A percentile compares a stretch with the other conserved stretches of the same genome.
phyloP scores from a whole-genome alignment of 2,113 vertebrate species.

The Callocephalon fimbriatum region DNA sequence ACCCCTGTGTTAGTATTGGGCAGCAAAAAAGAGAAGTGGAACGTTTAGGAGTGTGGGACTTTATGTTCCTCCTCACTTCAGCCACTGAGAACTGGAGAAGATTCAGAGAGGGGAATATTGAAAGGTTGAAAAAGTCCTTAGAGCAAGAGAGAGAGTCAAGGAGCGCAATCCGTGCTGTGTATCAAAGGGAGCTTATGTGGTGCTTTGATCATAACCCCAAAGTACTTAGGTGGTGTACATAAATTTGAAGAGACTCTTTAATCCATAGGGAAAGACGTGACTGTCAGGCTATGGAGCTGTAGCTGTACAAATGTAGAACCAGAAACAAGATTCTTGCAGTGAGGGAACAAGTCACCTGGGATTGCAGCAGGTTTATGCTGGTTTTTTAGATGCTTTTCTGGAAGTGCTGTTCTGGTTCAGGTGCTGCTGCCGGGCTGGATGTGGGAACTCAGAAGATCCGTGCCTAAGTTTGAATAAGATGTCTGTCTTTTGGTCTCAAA shows the following conservation, averaged over 20 bases:
- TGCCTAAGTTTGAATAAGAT: not conserved
- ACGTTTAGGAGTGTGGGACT: not conserved
- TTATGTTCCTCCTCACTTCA: not conserved
- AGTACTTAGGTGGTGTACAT: not conserved
- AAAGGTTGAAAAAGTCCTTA: not conserved
- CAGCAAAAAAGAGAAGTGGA: not conserved
- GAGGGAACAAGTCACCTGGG: not conserved
- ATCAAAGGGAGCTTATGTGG: not conserved
- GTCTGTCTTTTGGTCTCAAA: not conserved
- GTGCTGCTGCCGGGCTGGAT: not conserved
- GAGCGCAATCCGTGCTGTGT: fast-evolving
- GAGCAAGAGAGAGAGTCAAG: not conserved
- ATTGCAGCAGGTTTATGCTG: not conserved
- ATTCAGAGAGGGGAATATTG: not conserved
- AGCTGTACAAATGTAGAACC: not conserved
- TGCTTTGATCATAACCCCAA: not conserved
- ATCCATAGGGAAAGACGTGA: not conserved
- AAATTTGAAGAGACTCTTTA: not conserved
- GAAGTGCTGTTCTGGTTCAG: not conserved
- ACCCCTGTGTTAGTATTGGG: fast-evolving
- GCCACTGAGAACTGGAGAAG: not conserved
- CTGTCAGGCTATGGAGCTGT: not conserved
- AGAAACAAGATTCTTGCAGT: not conserved
- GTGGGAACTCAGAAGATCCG: not conserved
- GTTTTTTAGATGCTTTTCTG: not conserved